Evolutionary conservation across 2,797 vertebrate genomes (phyloP), one percentile per base, ranked within the genome.

Genomic region (Synaphobranchus kaupii): DNA sequence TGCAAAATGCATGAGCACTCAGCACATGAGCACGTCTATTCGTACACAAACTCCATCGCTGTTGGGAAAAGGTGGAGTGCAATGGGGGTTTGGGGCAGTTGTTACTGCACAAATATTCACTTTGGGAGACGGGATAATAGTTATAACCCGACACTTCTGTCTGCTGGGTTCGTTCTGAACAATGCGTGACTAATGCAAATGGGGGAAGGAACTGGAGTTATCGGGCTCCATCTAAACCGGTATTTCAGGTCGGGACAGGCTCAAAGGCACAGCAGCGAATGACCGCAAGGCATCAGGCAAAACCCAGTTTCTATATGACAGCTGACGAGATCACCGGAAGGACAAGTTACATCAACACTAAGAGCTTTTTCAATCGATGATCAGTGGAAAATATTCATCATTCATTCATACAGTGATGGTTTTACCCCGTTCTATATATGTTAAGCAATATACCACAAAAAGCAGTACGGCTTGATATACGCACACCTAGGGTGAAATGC

Each of bases 121-220:
- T 28, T 28, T n/a, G 10, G 12, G 15, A 20, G 73, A 47, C 13
- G 8, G 39, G 34, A 22, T 25, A 20, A 20, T 20, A 47, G 56
- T 56, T 87, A 48, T n/a, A 83, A 87, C 86, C 86, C 83, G 78
- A 87, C 39, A 47, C 78, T 48, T 28, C 31, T 44, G 31, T 58
- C 60, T 56, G 63, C 50, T 47, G 28, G 58, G 12, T 82, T 71
- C 20, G 50, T 50, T 83, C 22, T 84, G 20, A 84, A 87, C 81
- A 87, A 87, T 84, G 86, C 82, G 39, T 20, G 71, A 82, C 81
- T 56, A 84, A 87, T 87, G 81, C 81, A 73, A 84, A 87, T 71
- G 50, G 86, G 52, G 81, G 28, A n/a, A 48, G 66, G 86, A 73
- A 56, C 47, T 31, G 28, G 28, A 9, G 63, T 73, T 84, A 87